Percentiles rank a stretch among this genome's conserved stretches.
These are phyloP conservation scores for Psylliodes chrysocephalus DNA, from an alignment of 2,888 invertebrate genomes.

Conservation along the genomic window DNA sequence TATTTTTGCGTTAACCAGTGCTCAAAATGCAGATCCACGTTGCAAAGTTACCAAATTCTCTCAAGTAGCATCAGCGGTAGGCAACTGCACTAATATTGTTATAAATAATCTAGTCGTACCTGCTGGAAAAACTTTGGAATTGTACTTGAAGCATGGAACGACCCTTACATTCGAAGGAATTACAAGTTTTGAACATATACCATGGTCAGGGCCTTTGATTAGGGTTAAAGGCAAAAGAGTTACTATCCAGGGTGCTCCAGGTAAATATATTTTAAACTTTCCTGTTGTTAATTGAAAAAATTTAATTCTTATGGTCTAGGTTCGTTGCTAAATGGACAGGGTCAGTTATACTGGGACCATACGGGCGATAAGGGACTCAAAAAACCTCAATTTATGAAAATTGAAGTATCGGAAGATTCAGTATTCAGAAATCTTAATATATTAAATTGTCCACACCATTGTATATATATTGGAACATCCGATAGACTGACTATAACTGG, in stretches of 20 bases:
- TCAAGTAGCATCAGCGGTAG: neutral
- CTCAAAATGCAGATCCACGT: neutral
- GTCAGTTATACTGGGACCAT: conserved; percentile 46
- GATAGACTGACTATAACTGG: conserved; percentile 34
- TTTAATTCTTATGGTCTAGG: conserved; percentile 29
- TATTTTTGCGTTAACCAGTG: no score
- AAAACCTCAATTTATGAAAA: conserved; percentile 44
- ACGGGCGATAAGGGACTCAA: conserved; percentile 42
- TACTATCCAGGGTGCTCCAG: conserved; percentile 28
- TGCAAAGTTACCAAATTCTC: conserved; percentile 6
- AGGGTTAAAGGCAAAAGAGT: conserved; percentile 27
- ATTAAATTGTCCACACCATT: conserved; percentile 44
- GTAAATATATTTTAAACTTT: conserved; percentile 12
- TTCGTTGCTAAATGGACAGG: conserved; percentile 43
- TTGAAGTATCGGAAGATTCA: conserved; percentile 37
- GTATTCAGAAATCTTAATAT: conserved; percentile 38
- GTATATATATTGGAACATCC: conserved; percentile 41
- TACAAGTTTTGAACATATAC: conserved; percentile 28
- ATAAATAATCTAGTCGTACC: conserved; percentile 12
- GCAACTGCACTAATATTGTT: neutral
- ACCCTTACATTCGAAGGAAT: conserved; percentile 28
- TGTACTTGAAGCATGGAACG: conserved; percentile 18
- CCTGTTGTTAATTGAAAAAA: no score
- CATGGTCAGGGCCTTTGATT: conserved; percentile 33
- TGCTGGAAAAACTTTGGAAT: conserved; percentile 27